Base-by-base conservation (phyloP, 2,113 vertebrate species). In the Hippoglossus stenolepis region DNA sequence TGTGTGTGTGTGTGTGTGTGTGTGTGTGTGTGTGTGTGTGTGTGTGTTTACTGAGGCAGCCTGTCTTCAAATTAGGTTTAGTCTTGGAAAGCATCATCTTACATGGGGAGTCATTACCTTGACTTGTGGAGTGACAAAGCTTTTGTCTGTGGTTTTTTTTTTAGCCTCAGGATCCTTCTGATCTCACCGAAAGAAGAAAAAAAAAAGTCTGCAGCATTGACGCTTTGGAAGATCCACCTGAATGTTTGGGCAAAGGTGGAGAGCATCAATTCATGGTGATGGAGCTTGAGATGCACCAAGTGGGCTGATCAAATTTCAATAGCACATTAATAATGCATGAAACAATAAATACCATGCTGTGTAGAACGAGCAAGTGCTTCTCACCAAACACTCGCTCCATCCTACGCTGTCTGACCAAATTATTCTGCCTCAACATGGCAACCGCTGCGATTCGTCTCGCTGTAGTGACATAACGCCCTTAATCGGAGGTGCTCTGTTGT, bases 251-350 rank as follows among this genome's bases (percentile, higher is more conserved):
- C 10, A 45, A 80, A 40, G 47, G 65, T 11, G 45, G 13, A 73
- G 70, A 23, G 8, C 75, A 40, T 79, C 40, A 2, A 28, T 75
- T 58, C 5, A 1, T 3, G 0, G 15, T 12, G 15, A 35, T 15
- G 31, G 23, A 73, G 62, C 61, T 21, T 31, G 47, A 82, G 73
- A 79, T 38, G 54, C 70, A 31, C 43, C 9, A 75, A 68, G 73
- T 86, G 66, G 82, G 74, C 73, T 38, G 35, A 38, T 75, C 68
- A 75, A 38, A 76, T 84, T 86, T 82, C 76, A 72, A 72, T 70
- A 17, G 20, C 21, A 17, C 63, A 85, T 91, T 75, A 85, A 89
- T 88, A 85, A 89, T 91, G 79, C 79, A 90, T 80, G 77, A 72
- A 85, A 85, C 80, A 73, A 86, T 87, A 86, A 83, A 86, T 62